Percentiles rank a stretch among this genome's conserved stretches.
These are phyloP conservation scores for Corythornis madagascariensis DNA, from an alignment of 2,113 vertebrate genomes.

Conservation along the genomic window DNA sequence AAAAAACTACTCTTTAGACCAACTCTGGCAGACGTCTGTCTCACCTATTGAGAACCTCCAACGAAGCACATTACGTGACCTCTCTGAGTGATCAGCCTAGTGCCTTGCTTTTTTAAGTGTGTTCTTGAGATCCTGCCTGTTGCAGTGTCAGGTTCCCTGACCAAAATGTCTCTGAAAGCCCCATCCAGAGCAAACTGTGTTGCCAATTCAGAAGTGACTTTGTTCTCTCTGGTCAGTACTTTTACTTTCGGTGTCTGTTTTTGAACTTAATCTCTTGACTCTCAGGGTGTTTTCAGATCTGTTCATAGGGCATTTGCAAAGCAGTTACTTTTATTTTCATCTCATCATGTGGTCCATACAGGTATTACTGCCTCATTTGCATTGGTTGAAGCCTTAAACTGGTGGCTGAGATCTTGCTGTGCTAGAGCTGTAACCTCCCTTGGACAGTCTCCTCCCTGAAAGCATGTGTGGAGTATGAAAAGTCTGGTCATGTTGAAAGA, in stretches of 20 bases:
- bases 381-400: not conserved
- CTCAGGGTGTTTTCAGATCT: not conserved
- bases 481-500: not conserved
- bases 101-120: not conserved
- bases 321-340: not conserved
- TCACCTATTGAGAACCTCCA: constrained; percentile 43
- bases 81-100: not conserved
- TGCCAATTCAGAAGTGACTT: not conserved
- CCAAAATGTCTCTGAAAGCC: not conserved
- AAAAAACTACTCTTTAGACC: constrained; percentile 20
- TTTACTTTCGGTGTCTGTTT: not conserved
- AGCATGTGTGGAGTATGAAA: not conserved
- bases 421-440: not conserved
- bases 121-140: not conserved
- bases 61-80: not conserved
- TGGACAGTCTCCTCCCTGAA: not conserved
- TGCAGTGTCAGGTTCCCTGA: not conserved
- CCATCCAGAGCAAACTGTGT: not conserved
- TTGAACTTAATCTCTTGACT: not conserved
- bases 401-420: accelerated
- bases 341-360: not conserved
- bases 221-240: not conserved
- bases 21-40: not conserved
- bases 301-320: not conserved
- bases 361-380: not conserved